phyloP scores from a whole-genome alignment of 2,888 invertebrate species.

The Epistrophella euchroma region DNA sequence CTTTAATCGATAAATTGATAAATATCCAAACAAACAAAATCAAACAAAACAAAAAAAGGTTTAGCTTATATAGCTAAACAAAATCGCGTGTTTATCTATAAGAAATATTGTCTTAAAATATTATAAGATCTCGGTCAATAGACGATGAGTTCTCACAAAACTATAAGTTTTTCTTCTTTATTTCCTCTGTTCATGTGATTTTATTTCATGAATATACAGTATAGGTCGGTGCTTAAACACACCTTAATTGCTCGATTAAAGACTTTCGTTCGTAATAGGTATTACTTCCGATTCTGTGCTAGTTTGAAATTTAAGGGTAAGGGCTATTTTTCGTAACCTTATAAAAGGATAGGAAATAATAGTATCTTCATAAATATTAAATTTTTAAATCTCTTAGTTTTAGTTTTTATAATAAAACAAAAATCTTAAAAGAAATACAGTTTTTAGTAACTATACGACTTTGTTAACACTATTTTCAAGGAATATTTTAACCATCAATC shows the following conservation, averaged over 20 bases:
- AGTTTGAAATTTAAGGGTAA: background rate
- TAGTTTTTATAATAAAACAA: too few relatives aligned
- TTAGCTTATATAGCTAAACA: background rate
- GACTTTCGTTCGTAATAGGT: background rate
- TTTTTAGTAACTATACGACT: too few relatives aligned
- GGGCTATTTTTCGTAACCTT: too few relatives aligned
- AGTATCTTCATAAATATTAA: too few relatives aligned
- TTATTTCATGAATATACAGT: constrained; percentile 5
- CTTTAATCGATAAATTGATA: constrained; percentile 5
- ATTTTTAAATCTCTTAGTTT: too few relatives aligned
- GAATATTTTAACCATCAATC: too few relatives aligned
- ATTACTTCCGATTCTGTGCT: background rate
- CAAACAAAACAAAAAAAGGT: constrained; percentile 38
- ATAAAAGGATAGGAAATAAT: too few relatives aligned
- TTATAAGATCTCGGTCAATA: constrained; percentile 40
- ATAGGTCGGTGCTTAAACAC: background rate
- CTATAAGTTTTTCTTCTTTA: constrained; percentile 28
- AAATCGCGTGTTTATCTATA: constrained; percentile 40
- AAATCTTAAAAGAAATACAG: too few relatives aligned
- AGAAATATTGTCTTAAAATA: constrained; percentile 3
- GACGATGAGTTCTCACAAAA: constrained; percentile 20
- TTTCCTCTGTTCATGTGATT: constrained; percentile 8
- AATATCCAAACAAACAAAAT: constrained; percentile 17
- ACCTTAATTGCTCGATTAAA: constrained; percentile 8
- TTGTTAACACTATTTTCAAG: too few relatives aligned